A percentile compares a stretch with the other conserved stretches of the same genome.
phyloP scores from a whole-genome alignment of 2,113 vertebrate species.

The Perognathus longimembris region DNA sequence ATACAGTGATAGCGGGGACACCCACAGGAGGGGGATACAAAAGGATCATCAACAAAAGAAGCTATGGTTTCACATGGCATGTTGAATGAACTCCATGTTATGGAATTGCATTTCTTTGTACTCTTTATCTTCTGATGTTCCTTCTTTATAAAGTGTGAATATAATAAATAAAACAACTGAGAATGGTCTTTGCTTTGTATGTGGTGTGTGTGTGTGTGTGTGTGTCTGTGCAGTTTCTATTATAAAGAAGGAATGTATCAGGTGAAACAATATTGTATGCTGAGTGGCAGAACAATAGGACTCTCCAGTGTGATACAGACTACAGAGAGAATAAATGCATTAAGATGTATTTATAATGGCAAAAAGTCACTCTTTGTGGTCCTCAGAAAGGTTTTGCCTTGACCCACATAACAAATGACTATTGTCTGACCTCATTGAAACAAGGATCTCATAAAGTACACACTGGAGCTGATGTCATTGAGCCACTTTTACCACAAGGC shows the following conservation, averaged over 20 bases:
- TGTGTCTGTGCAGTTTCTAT: not conserved
- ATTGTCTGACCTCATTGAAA: constrained; percentile 70
- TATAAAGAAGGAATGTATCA: not conserved
- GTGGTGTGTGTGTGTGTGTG: not conserved
- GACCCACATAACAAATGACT: constrained; percentile 65
- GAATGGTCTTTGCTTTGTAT: not conserved
- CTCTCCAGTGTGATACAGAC: constrained; percentile 61
- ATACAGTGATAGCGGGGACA: no score
- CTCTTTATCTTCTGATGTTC: not conserved
- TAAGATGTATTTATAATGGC: constrained; percentile 76
- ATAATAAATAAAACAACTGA: constrained; percentile 58
- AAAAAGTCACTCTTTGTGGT: constrained; percentile 68
- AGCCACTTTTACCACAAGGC: not conserved
- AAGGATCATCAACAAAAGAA: no score
- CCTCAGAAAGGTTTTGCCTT: constrained; percentile 63
- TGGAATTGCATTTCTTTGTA: not conserved
- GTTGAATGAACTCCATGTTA: no score
- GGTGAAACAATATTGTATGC: constrained; percentile 20
- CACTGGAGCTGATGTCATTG: not conserved
- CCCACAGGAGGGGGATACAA: no score
- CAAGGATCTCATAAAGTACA: constrained; percentile 22
- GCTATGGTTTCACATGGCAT: no score
- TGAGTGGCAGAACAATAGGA: constrained; percentile 48
- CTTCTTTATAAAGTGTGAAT: constrained; percentile 41
- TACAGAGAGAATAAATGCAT: constrained; percentile 64